Evolutionary conservation across 2,113 vertebrate species (phyloP).

Genomic region (Sclerurus mexicanus): DNA sequence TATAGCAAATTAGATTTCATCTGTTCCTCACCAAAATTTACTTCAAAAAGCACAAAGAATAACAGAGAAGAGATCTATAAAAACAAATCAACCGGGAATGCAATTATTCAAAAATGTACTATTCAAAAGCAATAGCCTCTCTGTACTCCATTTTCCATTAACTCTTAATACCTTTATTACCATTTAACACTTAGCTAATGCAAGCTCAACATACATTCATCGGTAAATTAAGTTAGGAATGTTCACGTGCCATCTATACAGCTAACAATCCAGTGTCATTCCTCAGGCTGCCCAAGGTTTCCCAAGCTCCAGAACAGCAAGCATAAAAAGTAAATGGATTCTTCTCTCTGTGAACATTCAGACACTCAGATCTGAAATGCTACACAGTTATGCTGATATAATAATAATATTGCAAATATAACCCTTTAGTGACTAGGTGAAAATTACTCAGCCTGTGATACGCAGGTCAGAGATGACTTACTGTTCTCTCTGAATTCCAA

Average conservation of each 20-base stretch:
- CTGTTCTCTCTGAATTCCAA: background rate
- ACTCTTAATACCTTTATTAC: constrained; percentile 63
- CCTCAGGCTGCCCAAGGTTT: constrained; percentile 15
- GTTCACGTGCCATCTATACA: background rate
- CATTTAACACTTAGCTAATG: constrained; percentile 59
- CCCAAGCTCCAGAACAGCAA: background rate
- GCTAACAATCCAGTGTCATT: constrained; percentile 11
- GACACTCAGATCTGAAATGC: background rate
- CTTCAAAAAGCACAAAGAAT: constrained; percentile 30
- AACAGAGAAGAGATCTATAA: constrained; percentile 59
- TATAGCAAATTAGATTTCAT: constrained; percentile 53
- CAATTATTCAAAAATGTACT: constrained; percentile 69
- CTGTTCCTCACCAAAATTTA: constrained; percentile 37
- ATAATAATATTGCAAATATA: background rate
- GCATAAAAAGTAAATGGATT: constrained; percentile 22
- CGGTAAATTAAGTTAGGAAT: constrained; percentile 56
- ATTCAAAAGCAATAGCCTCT: constrained; percentile 46
- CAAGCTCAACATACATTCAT: constrained; percentile 42
- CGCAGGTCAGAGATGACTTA: background rate
- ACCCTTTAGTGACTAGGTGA: background rate
- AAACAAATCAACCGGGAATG: constrained; percentile 51
- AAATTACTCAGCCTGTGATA: background rate
- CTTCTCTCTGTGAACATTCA: background rate
- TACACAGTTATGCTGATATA: background rate
- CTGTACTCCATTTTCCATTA: constrained; percentile 64